Evolutionary conservation across 2,113 vertebrate genomes (phyloP).

Genomic region (Mastomys natalensis): DNA sequence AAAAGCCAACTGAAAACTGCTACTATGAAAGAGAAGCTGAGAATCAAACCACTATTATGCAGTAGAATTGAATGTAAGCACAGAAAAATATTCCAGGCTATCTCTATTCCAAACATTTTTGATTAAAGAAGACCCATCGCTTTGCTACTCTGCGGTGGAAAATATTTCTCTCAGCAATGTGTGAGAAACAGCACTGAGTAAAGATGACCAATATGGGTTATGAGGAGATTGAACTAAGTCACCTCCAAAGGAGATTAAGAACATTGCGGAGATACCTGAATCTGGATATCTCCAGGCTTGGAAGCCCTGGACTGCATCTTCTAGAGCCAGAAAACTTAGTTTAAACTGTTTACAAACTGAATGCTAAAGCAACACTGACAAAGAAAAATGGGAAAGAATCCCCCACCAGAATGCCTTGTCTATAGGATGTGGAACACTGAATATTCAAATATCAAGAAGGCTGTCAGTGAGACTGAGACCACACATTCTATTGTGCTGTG

Average conservation of each 20-base stretch:
- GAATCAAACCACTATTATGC: neutral
- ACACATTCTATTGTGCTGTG: neutral
- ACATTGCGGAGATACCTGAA: neutral
- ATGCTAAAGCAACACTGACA: neutral
- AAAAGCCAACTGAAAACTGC: constrained; percentile 43
- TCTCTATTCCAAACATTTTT: neutral
- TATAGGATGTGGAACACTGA: neutral
- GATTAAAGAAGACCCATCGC: neutral
- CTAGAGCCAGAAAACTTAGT: neutral
- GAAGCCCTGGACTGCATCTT: neutral
- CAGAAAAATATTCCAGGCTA: neutral
- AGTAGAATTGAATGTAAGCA: neutral
- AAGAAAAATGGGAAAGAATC: neutral
- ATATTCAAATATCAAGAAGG: neutral
- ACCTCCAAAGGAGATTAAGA: neutral
- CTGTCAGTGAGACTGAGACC: neutral
- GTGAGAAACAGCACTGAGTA: neutral
- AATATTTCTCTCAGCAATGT: neutral
- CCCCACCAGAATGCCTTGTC: no score
- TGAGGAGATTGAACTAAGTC: neutral
- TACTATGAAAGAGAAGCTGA: neutral
- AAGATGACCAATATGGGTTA: neutral
- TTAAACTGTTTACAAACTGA: neutral
- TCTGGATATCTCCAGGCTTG: neutral
- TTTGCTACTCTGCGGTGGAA: neutral